Percentiles rank a stretch among this genome's conserved stretches.
Evolutionary conservation across 2,797 vertebrate genomes (phyloP).

Genomic region (Premnoplex brunnescens): DNA sequence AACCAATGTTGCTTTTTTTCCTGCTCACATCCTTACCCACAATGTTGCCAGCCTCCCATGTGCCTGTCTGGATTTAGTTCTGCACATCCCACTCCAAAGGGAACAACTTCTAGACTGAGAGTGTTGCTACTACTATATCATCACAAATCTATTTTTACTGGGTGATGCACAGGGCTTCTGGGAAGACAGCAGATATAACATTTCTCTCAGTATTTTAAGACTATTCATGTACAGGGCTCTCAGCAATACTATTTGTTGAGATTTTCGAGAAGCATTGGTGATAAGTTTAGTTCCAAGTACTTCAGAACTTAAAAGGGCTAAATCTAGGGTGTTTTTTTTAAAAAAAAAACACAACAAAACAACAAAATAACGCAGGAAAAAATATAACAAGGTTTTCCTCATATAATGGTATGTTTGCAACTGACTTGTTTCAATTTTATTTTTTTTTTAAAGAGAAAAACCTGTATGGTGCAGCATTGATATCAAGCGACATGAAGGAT

Average conservation of each 20-base stretch:
- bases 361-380: neutral
- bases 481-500: neutral
- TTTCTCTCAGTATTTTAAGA: conserved; percentile 14
- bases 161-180: neutral
- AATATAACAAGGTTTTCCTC: neutral
- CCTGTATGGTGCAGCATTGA: neutral
- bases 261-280: neutral
- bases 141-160: conserved; percentile 51
- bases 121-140: conserved; percentile 11
- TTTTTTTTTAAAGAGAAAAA: neutral
- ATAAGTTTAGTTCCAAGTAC: neutral
- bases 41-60: conserved; percentile 18
- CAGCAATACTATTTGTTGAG: neutral
- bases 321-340: neutral
- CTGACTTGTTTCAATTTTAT: neutral
- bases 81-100: conserved; percentile 25
- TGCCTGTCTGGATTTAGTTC: conserved; percentile 15
- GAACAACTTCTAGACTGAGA: conserved; percentile 30
- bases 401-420: neutral
- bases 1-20: neutral
- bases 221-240: neutral
- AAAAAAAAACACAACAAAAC: too few relatives aligned
- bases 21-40: neutral
- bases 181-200: conserved; percentile 3
- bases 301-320: neutral